Percentiles rank a stretch among this genome's conserved stretches.
Conservation (phyloP, 2,113 vertebrate species). For the Cnemophilus loriae region DNA sequence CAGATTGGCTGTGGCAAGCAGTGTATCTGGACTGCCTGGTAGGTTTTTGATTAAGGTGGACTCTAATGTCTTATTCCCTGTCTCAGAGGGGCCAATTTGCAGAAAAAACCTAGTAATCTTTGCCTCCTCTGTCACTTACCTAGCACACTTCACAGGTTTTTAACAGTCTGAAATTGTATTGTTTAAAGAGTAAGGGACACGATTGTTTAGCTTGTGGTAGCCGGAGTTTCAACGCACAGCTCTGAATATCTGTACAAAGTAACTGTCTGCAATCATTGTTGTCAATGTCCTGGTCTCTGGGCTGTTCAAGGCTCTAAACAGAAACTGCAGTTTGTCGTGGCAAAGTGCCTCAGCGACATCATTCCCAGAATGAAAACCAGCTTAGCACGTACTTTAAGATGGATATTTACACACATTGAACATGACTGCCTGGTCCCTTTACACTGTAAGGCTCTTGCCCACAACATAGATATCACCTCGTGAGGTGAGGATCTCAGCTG, state of each 20-base stretch:
- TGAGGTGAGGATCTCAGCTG: neutral
- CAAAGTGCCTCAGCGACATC: neutral
- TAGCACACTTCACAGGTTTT: neutral
- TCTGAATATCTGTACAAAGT: neutral
- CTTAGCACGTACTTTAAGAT: neutral
- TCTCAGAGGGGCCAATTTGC: neutral
- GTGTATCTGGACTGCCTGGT: neutral
- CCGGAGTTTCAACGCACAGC: neutral
- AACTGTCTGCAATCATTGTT: neutral
- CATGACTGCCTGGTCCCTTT: rapidly evolving
- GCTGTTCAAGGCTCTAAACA: neutral
- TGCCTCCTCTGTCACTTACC: neutral
- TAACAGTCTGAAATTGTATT: neutral
- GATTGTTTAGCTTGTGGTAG: neutral
- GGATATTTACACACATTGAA: rapidly evolving
- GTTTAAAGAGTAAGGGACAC: neutral
- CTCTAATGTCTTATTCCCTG: neutral
- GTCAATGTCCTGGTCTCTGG: neutral
- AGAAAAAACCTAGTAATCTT: neutral
- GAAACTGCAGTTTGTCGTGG: neutral
- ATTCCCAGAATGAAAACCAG: neutral
- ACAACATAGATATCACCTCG: neutral
- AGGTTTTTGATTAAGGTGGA: neutral
- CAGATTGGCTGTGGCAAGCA: neutral
- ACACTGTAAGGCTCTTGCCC: neutral